A percentile compares a stretch with the other conserved stretches of the same genome.
Evolutionary conservation across 2,113 vertebrate species (phyloP).

Genomic region (Platysteira castanea): DNA sequence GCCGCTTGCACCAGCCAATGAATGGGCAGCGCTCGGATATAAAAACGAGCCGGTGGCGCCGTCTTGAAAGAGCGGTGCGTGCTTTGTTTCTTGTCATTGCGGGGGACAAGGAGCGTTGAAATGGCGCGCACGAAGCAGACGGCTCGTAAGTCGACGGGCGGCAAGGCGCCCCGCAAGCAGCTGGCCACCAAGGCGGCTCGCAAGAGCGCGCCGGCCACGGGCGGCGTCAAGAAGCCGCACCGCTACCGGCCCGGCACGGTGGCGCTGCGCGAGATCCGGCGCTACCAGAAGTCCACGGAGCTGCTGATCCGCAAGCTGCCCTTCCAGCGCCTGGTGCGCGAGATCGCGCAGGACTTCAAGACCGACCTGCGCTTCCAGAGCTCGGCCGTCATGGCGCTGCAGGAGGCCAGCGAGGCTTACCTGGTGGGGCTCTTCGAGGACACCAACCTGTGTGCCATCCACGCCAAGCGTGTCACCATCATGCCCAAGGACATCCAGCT

Average conservation of each 20-base stretch:
- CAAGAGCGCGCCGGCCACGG: conserved; percentile 12
- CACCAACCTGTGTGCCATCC: conserved; percentile 84
- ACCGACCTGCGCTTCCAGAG: conserved; percentile 67
- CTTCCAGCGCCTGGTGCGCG: conserved; percentile 73
- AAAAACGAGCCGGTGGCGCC: not conserved
- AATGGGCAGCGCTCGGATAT: not conserved
- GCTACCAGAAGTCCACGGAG: conserved; percentile 67
- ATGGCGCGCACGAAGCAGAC: no score
- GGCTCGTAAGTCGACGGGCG: conserved; percentile 56
- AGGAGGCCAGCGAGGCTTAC: conserved; percentile 71
- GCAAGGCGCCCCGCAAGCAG: conserved; percentile 67
- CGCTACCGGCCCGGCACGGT: conserved; percentile 54
- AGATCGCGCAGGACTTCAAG: conserved; percentile 73
- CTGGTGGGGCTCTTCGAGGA: conserved; percentile 77
- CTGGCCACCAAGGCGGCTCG: conserved; percentile 54
- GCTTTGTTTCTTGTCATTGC: no score
- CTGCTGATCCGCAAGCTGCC: conserved; percentile 82
- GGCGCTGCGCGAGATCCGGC: conserved; percentile 71
- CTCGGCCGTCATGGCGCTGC: conserved; percentile 66
- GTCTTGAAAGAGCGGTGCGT: accelerated
- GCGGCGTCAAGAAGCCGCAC: conserved; percentile 51
- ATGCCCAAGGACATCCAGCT: conserved; percentile 74
- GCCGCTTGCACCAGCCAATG: not conserved
- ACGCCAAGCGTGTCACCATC: conserved; percentile 78
- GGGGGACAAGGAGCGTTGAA: no score